Conservation (phyloP, 2,888 invertebrate species). For the Fragum sueziense region DNA sequence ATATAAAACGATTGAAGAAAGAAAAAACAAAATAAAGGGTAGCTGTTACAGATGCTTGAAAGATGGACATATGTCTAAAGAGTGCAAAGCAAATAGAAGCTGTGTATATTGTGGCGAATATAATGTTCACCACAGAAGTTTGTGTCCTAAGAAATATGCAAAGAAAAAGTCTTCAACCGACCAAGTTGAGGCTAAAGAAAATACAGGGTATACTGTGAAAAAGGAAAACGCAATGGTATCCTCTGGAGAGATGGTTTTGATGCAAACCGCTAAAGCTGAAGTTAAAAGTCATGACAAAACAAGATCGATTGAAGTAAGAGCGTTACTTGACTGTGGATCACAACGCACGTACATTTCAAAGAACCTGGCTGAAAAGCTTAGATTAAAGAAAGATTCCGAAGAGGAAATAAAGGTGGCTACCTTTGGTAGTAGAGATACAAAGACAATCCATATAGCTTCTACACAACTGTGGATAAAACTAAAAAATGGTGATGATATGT, state of each 20-base stretch:
- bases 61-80: background rate
- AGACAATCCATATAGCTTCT: too few species aligned
- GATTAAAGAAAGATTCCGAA: too few species aligned
- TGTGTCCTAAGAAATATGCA: slow-evolving; percentile 22
- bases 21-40: too few species aligned
- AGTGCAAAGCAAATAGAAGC: slow-evolving; percentile 9
- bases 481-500: slow-evolving; percentile 26
- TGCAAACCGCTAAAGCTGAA: slow-evolving; percentile 31
- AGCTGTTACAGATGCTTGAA: background rate
- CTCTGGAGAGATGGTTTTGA: slow-evolving; percentile 29
- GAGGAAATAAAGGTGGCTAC: too few species aligned
- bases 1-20: too few species aligned
- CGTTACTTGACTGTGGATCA: too few species aligned
- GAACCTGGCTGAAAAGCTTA: too few species aligned
- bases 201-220: slow-evolving; percentile 8
- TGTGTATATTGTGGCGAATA: slow-evolving; percentile 10
- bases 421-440: slow-evolving; percentile 30
- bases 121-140: slow-evolving; percentile 28
- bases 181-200: background rate
- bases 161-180: background rate
- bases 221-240: too few species aligned
- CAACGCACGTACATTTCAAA: too few species aligned
- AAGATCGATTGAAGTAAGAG: slow-evolving; percentile 9
- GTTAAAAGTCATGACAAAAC: slow-evolving; percentile 19
- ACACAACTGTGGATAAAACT: slow-evolving; percentile 20